Conservation (phyloP, 2,113 vertebrate species). For the Marmota monax region DNA sequence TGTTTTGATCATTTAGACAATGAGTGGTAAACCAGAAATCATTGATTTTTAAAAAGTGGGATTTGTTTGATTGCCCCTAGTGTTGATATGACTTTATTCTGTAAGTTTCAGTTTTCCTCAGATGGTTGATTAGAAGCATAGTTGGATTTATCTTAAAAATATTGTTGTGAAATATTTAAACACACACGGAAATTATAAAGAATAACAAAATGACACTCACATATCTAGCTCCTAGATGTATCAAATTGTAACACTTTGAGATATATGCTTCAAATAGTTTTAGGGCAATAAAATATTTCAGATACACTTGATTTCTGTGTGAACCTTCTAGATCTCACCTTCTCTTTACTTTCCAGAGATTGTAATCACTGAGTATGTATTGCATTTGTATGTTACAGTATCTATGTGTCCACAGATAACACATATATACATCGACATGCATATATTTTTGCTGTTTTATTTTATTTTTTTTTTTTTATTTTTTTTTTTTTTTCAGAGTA, state of each 20-base stretch:
- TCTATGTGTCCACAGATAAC: background rate
- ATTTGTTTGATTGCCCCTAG: background rate
- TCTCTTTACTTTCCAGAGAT: background rate
- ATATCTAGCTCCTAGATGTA: background rate
- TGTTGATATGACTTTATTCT: background rate
- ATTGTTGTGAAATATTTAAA: background rate
- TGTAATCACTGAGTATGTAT: background rate
- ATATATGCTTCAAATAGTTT: background rate
- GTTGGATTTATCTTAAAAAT: background rate
- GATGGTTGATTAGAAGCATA: background rate
- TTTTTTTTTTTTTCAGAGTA: no score
- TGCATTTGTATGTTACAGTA: background rate
- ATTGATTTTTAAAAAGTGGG: background rate
- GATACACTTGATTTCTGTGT: background rate
- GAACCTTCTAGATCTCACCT: background rate
- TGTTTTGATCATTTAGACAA: background rate
- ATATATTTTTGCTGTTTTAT: background rate
- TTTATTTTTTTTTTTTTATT: no score
- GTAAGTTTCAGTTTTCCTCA: background rate
- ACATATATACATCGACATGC: background rate
- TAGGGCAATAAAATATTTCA: background rate
- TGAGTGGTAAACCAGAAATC: background rate
- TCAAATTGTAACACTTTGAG: background rate
- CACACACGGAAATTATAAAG: background rate
- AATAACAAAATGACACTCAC: background rate